phyloP scores from a whole-genome alignment of 2,888 invertebrate genomes.

The Xylophagus ater region DNA sequence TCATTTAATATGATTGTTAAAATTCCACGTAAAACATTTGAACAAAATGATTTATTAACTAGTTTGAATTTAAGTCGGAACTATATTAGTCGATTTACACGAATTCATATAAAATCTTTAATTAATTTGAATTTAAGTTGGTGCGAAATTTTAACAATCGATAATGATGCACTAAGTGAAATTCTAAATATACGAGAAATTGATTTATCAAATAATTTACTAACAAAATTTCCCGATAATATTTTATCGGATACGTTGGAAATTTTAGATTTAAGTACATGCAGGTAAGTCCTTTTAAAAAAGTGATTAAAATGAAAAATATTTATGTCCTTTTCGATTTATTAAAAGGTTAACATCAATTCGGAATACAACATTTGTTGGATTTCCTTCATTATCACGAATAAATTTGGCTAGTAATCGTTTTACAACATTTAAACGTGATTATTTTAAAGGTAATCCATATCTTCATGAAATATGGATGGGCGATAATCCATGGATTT shows the following conservation, averaged over 20 bases:
- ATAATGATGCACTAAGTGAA: constrained; percentile 46
- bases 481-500: constrained; percentile 66
- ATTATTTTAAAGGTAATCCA: constrained; percentile 49
- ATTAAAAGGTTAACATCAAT: constrained; percentile 49
- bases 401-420: constrained; percentile 61
- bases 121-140: constrained; percentile 50
- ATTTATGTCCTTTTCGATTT: constrained; percentile 29
- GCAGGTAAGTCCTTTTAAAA: constrained; percentile 26
- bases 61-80: constrained; percentile 54
- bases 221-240: constrained; percentile 49
- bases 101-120: constrained; percentile 47
- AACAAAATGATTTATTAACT: constrained; percentile 48
- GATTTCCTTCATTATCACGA: constrained; percentile 48
- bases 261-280: constrained; percentile 43
- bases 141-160: constrained; percentile 51
- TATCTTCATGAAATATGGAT: constrained; percentile 49
- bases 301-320: background rate
- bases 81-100: constrained; percentile 48
- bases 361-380: constrained; percentile 50
- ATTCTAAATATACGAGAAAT: constrained; percentile 49
- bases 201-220: constrained; percentile 54
- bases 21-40: constrained; percentile 48
- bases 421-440: constrained; percentile 49
- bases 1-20: constrained; percentile 56
- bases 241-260: constrained; percentile 50